Evolutionary conservation across 2,888 invertebrate species (phyloP).

Genomic region (Lasioglossum lativentre): DNA sequence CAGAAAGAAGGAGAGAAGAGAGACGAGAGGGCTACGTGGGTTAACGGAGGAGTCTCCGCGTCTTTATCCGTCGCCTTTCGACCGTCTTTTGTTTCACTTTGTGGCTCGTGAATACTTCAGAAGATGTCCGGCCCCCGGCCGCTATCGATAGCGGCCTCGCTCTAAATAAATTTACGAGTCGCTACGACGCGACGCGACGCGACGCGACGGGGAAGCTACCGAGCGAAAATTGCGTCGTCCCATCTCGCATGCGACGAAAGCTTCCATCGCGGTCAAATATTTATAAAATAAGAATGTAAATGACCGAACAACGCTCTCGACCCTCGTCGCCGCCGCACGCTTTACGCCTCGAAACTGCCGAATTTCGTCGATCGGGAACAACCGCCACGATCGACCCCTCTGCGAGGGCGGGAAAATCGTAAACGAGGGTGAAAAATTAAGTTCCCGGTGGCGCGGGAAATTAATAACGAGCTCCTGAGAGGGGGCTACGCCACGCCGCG

Average conservation of each 20-base stretch:
- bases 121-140: slow-evolving; percentile 40
- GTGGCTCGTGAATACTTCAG: slow-evolving; percentile 69
- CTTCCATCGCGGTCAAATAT: not conserved
- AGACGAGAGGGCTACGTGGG: slow-evolving; percentile 56
- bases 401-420: slow-evolving; percentile 24
- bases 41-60: slow-evolving; percentile 59
- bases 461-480: slow-evolving; percentile 76
- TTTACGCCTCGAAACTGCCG: not conserved
- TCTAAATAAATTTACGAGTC: slow-evolving; percentile 41
- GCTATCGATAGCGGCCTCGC: slow-evolving; percentile 59
- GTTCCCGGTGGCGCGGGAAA: slow-evolving; percentile 63
- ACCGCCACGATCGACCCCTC: not conserved
- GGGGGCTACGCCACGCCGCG: slow-evolving; percentile 61
- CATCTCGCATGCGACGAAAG: not conserved
- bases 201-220: not conserved
- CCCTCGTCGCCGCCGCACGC: not conserved
- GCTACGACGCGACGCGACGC: not conserved
- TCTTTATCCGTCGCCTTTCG: slow-evolving; percentile 68
- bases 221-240: not conserved
- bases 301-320: not conserved
- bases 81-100: slow-evolving; percentile 69
- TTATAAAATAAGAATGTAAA: slow-evolving; percentile 5
- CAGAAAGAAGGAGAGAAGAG: slow-evolving; percentile 16
- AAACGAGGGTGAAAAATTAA: slow-evolving; percentile 29
- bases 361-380: not conserved